Conservation (phyloP, 2,797 vertebrate genomes). For the Enteromius anoplus region DNA sequence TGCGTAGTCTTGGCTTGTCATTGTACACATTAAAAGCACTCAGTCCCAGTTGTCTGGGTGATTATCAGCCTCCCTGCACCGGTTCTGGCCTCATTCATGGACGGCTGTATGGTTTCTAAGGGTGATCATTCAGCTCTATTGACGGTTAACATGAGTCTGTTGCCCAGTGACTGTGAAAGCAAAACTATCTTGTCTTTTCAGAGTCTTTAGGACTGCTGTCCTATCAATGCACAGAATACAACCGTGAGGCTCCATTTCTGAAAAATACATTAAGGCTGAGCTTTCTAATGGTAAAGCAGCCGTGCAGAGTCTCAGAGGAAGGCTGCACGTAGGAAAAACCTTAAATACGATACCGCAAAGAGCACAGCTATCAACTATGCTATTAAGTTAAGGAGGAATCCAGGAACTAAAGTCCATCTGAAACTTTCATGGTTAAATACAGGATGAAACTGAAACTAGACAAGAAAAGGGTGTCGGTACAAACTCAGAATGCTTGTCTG, state of each 20-base stretch:
- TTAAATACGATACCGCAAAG: slow-evolving; percentile 30
- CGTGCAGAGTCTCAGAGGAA: not conserved
- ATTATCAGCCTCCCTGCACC: slow-evolving; percentile 41
- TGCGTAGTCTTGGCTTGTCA: not conserved
- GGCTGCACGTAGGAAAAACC: not conserved
- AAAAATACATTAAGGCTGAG: slow-evolving; percentile 12
- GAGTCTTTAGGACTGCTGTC: not conserved
- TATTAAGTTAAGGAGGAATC: slow-evolving; percentile 15
- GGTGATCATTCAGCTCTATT: slow-evolving; percentile 41
- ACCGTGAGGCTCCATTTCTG: slow-evolving; percentile 2
- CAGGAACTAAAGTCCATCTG: not conserved
- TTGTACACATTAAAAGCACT: slow-evolving; percentile 16
- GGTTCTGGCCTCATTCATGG: slow-evolving; percentile 35
- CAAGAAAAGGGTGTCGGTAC: too few relatives aligned
- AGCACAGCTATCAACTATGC: not conserved
- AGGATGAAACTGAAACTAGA: not conserved
- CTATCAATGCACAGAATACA: not conserved
- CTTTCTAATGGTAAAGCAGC: not conserved
- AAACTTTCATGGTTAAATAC: not conserved
- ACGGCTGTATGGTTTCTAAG: slow-evolving; percentile 37
- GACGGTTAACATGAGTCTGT: slow-evolving; percentile 1
- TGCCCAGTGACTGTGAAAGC: slow-evolving; percentile 12
- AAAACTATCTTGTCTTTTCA: not conserved
- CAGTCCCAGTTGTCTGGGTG: slow-evolving; percentile 33
- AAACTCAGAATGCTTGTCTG: not conserved